Conservation (phyloP, 2,888 invertebrate species). For the Steinernema hermaphroditum region DNA sequence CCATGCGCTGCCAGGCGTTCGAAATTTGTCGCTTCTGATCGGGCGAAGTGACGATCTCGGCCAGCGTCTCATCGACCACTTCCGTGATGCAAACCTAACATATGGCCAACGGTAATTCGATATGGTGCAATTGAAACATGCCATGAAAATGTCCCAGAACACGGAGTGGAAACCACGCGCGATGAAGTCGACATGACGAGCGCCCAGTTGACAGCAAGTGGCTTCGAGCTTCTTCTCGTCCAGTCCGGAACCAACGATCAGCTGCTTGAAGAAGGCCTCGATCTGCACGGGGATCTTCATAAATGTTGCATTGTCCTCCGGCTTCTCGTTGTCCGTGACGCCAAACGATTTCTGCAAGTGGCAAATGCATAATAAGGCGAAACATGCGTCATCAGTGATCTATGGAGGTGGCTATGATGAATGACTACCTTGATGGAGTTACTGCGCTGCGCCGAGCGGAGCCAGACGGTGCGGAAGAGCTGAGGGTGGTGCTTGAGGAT, state of each 20-base stretch:
- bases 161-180: slow-evolving; percentile 52
- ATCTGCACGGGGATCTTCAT: slow-evolving; percentile 47
- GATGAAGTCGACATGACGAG: slow-evolving; percentile 53
- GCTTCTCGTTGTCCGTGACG: slow-evolving; percentile 47
- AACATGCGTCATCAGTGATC: not conserved
- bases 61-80: slow-evolving; percentile 47
- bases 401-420: too few species aligned
- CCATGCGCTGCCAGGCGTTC: slow-evolving; percentile 48
- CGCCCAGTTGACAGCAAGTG: slow-evolving; percentile 49
- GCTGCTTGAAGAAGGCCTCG: slow-evolving; percentile 50
- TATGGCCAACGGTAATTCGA: too few species aligned
- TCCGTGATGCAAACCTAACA: slow-evolving; percentile 48
- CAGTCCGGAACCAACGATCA: slow-evolving; percentile 43
- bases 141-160: slow-evolving; percentile 50
- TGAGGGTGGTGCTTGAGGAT: slow-evolving; percentile 46
- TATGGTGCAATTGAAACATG: not conserved
- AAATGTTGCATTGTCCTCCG: slow-evolving; percentile 47
- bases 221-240: slow-evolving; percentile 45
- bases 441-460: slow-evolving; percentile 48
- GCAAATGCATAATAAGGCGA: not conserved
- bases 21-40: slow-evolving; percentile 47
- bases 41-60: slow-evolving; percentile 42
- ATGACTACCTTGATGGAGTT: slow-evolving; percentile 50
- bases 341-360: slow-evolving; percentile 46
- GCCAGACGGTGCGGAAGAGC: slow-evolving; percentile 52